Evolutionary conservation across 2,797 vertebrate genomes (phyloP).

Genomic region (Melanotaenia trifasciata): DNA sequence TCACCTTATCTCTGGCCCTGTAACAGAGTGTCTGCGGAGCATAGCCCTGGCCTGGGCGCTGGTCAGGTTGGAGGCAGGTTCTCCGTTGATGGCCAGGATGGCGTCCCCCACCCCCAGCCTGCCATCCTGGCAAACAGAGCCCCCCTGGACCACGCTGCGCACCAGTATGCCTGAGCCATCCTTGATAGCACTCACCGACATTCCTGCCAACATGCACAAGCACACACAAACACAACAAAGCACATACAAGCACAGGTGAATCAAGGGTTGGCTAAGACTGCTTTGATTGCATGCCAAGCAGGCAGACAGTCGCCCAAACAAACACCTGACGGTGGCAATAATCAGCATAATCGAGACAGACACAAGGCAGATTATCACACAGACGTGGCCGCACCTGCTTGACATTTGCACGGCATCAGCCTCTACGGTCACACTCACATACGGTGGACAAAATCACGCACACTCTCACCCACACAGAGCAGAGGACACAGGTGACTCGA

Average conservation of each 20-base stretch:
- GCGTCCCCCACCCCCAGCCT: constrained; percentile 91
- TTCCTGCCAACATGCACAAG: constrained; percentile 82
- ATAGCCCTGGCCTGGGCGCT: constrained; percentile 91
- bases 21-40: constrained; percentile 93
- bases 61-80: constrained; percentile 88
- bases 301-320: constrained; percentile 71
- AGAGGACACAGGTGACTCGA: constrained; percentile 63
- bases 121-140: constrained; percentile 93
- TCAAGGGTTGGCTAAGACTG: constrained; percentile 62
- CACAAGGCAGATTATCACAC: constrained; percentile 78
- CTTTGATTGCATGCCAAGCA: constrained; percentile 71
- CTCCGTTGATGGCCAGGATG: constrained; percentile 93
- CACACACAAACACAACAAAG: constrained; percentile 45
- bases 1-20: constrained; percentile 94
- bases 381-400: constrained; percentile 67
- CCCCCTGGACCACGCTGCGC: constrained; percentile 91
- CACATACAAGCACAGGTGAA: constrained; percentile 67
- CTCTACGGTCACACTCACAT: constrained; percentile 41
- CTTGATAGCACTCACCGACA: constrained; percentile 95
- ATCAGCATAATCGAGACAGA: constrained; percentile 80
- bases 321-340: constrained; percentile 74
- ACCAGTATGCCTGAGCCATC: constrained; percentile 95
- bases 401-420: constrained; percentile 68
- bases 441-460: constrained; percentile 17
- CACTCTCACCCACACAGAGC: constrained; percentile 40